Percentiles rank a stretch among this genome's conserved stretches.
Conservation (phyloP, 2,113 vertebrate genomes). For the Channa maculata region DNA sequence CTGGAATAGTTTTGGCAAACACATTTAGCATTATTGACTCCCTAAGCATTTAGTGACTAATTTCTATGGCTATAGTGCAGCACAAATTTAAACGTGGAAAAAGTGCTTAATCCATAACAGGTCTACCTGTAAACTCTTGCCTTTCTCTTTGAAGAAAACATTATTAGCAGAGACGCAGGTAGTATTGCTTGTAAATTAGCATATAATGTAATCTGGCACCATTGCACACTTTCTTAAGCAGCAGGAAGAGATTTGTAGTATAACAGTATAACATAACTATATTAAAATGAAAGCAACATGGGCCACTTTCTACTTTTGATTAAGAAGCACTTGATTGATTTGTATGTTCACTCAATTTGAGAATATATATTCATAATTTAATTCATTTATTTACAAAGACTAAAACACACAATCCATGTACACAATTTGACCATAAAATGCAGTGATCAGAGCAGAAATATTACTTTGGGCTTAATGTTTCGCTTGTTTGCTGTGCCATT, state of each 20-base stretch:
- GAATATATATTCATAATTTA: conserved; percentile 1
- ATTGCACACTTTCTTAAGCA: neutral
- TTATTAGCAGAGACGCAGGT: conserved; percentile 26
- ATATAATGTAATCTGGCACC: conserved; percentile 43
- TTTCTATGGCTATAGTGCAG: conserved; percentile 9
- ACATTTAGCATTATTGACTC: conserved; percentile 21
- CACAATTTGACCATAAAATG: too few relatives aligned
- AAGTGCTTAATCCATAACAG: conserved; percentile 15
- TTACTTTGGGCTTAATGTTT: too few relatives aligned
- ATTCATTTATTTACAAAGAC: neutral
- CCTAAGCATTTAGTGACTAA: conserved; percentile 28
- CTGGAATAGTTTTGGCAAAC: conserved; percentile 37
- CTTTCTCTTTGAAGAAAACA: conserved; percentile 8
- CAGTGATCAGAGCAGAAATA: neutral
- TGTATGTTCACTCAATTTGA: conserved; percentile 1
- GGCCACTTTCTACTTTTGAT: conserved; percentile 11
- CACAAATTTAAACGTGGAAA: conserved; percentile 7
- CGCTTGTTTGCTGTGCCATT: too few relatives aligned
- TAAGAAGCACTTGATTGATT: conserved; percentile 11
- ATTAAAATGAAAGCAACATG: neutral
- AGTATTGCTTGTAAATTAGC: conserved; percentile 49
- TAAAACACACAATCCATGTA: too few relatives aligned
- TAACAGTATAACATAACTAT: too few relatives aligned
- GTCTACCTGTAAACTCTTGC: neutral
- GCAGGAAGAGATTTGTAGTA: too few relatives aligned